Evolutionary conservation across 2,797 vertebrate species (phyloP).

Genomic region (Acrossocheilus wenchowensis): DNA sequence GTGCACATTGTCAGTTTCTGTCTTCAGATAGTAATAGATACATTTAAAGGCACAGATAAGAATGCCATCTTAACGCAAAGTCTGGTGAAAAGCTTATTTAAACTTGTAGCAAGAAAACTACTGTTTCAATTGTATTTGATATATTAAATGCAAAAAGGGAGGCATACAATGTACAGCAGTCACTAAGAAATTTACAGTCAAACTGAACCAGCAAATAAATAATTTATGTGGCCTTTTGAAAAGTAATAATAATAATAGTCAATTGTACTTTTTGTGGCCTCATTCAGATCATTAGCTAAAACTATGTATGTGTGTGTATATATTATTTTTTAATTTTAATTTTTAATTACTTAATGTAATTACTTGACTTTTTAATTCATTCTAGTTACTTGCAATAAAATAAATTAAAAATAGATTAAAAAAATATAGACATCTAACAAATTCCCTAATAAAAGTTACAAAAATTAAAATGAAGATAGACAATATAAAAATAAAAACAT

Average conservation of each 20-base stretch:
- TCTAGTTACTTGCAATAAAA: too few relatives aligned
- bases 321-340: too few relatives aligned
- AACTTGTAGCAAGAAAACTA: neutral
- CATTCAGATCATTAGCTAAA: too few relatives aligned
- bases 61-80: neutral
- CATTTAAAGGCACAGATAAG: neutral
- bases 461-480: too few relatives aligned
- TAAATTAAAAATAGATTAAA: too few relatives aligned
- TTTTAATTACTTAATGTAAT: too few relatives aligned
- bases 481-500: too few relatives aligned
- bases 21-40: neutral
- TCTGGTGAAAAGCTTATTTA: neutral
- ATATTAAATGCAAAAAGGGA: neutral
- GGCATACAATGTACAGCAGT: neutral
- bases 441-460: too few relatives aligned
- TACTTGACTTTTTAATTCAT: too few relatives aligned
- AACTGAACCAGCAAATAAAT: neutral
- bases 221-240: neutral
- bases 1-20: neutral
- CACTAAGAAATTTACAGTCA: neutral
- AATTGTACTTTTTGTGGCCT: too few relatives aligned
- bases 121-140: neutral
- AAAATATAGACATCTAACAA: too few relatives aligned
- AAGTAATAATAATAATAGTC: neutral
- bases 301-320: too few relatives aligned